A percentile compares a stretch with the other conserved stretches of the same genome.
These are phyloP conservation scores for Eupsittula cactorum DNA, from an alignment of 2,113 vertebrate genomes.

Conservation along the genomic window DNA sequence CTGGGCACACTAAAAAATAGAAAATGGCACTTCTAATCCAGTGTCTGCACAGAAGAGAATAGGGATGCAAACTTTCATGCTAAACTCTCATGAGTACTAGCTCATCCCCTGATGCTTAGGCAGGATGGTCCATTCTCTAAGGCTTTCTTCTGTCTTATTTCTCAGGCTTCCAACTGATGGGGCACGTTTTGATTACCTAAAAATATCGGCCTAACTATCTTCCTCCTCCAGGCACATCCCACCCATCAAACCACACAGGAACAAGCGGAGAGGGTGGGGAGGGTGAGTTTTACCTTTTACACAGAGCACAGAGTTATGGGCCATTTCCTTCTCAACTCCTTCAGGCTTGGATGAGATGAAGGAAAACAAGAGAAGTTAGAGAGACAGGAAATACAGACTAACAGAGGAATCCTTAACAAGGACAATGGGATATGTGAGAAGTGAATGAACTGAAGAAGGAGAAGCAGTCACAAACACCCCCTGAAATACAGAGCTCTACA, in stretches of 20 bases:
- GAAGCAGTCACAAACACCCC: neutral
- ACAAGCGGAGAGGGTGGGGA: neutral
- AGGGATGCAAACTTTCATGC: neutral
- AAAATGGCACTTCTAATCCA: neutral
- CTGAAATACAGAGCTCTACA: neutral
- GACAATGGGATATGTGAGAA: neutral
- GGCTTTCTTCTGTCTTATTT: neutral
- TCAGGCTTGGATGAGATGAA: constrained; percentile 65
- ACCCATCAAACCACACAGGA: neutral
- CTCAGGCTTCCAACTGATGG: neutral
- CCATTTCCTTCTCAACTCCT: constrained; percentile 72
- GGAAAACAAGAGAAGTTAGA: constrained; percentile 20
- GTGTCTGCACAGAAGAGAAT: neutral
- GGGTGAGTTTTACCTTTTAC: constrained; percentile 64
- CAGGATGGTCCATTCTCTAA: neutral
- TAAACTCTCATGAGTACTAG: neutral
- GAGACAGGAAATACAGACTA: neutral
- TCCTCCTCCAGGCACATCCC: neutral
- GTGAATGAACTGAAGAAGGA: neutral
- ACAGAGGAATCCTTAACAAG: neutral
- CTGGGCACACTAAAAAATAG: neutral
- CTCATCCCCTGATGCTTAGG: neutral
- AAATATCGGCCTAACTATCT: neutral
- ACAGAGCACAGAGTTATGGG: constrained; percentile 69
- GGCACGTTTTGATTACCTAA: neutral